phyloP scores from a whole-genome alignment of 2,888 invertebrate species.

The Melangyna quadrimaculata region DNA sequence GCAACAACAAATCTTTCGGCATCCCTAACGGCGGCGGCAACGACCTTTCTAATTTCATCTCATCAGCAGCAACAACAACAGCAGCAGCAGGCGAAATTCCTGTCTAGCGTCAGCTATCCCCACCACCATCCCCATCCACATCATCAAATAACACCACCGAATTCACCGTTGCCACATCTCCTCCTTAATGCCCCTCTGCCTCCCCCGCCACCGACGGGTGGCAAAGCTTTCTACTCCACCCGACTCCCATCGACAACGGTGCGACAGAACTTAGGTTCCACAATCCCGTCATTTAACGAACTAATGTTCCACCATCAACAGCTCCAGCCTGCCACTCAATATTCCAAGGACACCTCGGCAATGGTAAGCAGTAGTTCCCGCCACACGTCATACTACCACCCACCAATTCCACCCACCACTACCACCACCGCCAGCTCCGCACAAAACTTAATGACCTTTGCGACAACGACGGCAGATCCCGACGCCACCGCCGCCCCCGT shows the following conservation, averaged over 20 bases:
- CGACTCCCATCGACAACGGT: constrained; percentile 41
- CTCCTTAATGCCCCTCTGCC: constrained; percentile 45
- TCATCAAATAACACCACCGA: constrained; percentile 68
- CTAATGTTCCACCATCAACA: constrained; percentile 70
- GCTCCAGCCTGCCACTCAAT: constrained; percentile 45
- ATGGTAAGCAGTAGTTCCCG: constrained; percentile 46
- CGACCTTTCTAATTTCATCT: constrained; percentile 72
- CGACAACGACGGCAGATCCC: constrained; percentile 46
- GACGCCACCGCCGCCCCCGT: constrained; percentile 35
- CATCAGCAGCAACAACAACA: constrained; percentile 66
- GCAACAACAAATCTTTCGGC: constrained; percentile 70
- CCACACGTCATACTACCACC: constrained; percentile 48
- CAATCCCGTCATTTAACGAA: constrained; percentile 63
- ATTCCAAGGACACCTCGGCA: constrained; percentile 35
- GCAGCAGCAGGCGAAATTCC: constrained; percentile 63
- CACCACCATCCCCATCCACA: constrained; percentile 44
- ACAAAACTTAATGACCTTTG: constrained; percentile 70
- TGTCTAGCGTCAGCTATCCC: constrained; percentile 64
- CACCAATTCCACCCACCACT: constrained; percentile 38
- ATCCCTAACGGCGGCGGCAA: constrained; percentile 72
- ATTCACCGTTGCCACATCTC: constrained; percentile 66
- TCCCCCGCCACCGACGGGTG: constrained; percentile 11
- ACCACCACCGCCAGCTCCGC: background rate
- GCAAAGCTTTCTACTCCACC: constrained; percentile 57
- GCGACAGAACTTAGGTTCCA: constrained; percentile 67